Base-by-base conservation (phyloP, 2,888 invertebrate genomes). In the Altica lythri region DNA sequence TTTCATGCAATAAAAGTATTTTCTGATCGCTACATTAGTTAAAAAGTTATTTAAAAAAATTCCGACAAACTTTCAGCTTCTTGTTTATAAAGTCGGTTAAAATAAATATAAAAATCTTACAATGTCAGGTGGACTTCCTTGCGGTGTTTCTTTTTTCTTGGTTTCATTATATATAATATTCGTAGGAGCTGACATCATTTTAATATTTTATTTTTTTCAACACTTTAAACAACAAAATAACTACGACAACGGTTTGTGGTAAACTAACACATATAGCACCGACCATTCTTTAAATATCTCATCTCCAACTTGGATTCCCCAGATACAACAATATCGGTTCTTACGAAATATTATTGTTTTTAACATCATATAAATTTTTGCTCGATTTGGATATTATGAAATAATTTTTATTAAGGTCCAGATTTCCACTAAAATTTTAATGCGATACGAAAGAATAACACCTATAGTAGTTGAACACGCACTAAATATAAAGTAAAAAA, bases 101-200 rank as follows among this genome's bases (percentile, higher is more conserved):
- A 37, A 17, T 13, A 13, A 29, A n/a, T 32, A 47, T 51, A 30
- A 45, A 64, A 19, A 12, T 17, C 65, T 64, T 55, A 64, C 65
- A 34, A 62, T 54, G 50, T 65, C 56, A n/a, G 65, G 65, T 2
- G 65, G 65, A 47, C 61, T 65, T 32, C 63, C 61, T 27, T 59
- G 49, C 4, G 59, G 56, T 2, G 50, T 27, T 5, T 48, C 25
- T 12, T 12, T 3, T 1, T 16, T 16, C 5, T 43, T 38, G 17
- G 51, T 52, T 6, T 14, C 46, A 27, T 22, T 52, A 30, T 57
- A 47, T 2, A 43, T 37, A 16, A 63, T 65, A 40, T 62, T 40
- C 10, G 59, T 63, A 1, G 64, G 62, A 48, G 46, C 43, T 16
- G 63, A 62, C 55, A 63, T 60, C 57, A 60, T 61, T 16, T 53